These are phyloP conservation scores for Zapornia atra DNA, from an alignment of 2,113 vertebrate genomes.

Conservation along the genomic window DNA sequence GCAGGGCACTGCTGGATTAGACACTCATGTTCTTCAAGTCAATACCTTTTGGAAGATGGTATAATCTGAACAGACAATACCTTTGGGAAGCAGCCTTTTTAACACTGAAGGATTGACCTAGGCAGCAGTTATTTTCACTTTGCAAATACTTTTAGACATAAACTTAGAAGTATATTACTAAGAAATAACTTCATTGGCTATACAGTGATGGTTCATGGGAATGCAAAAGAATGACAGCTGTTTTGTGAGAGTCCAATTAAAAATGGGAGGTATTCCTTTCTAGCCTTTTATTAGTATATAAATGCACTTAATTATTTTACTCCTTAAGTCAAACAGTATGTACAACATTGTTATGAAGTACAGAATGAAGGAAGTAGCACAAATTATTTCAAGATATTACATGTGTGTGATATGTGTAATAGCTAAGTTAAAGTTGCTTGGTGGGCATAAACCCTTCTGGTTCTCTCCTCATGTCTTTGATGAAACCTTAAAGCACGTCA, in stretches of 20 bases:
- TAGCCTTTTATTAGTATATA: not conserved
- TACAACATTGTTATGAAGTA: not conserved
- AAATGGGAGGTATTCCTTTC: not conserved
- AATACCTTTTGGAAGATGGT: not conserved
- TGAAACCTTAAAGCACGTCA: rapidly evolving
- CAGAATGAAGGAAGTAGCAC: not conserved
- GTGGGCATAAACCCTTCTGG: not conserved
- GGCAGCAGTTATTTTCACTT: not conserved
- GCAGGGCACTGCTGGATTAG: not conserved
- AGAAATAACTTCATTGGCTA: not conserved
- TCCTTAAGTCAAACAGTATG: not conserved
- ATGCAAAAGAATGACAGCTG: not conserved
- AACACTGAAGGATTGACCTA: not conserved
- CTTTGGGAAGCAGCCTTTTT: not conserved
- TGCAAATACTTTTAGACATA: not conserved
- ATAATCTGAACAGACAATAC: not conserved
- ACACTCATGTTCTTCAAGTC: not conserved
- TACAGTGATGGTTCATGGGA: not conserved
- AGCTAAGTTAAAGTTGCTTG: not conserved
- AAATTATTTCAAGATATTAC: not conserved
- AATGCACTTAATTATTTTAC: not conserved
- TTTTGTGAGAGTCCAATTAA: not conserved
- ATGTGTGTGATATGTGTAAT: not conserved
- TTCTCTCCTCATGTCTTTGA: not conserved
- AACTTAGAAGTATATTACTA: not conserved